phyloP scores from a whole-genome alignment of 1,140 invertebrate species.

The Periplaneta americana region DNA sequence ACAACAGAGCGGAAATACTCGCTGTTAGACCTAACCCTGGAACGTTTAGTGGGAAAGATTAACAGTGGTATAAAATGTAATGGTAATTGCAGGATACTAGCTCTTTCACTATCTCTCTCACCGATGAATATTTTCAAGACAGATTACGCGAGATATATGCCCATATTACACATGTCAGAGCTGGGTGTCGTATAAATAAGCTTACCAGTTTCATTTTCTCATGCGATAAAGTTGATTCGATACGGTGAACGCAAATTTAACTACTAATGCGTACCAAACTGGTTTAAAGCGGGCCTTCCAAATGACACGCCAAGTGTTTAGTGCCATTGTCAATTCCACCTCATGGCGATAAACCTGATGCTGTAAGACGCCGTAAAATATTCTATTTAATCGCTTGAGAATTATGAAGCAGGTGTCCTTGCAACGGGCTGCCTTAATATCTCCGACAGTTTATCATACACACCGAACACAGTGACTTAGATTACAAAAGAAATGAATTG shows the following conservation, averaged over 20 bases:
- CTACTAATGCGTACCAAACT: not conserved
- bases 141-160: not conserved
- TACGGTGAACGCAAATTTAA: not conserved
- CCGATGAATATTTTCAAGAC: too few relatives aligned
- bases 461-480: too few relatives aligned
- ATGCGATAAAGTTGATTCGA: not conserved
- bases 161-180: not conserved
- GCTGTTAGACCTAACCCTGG: too few relatives aligned
- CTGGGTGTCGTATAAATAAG: not conserved
- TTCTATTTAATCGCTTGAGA: not conserved
- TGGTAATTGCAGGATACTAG: too few relatives aligned
- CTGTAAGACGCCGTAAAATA: not conserved
- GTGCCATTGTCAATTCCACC: not conserved
- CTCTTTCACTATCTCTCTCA: too few relatives aligned
- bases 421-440: too few relatives aligned
- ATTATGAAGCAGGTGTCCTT: not conserved
- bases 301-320: not conserved
- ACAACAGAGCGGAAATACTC: too few relatives aligned
- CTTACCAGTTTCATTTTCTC: not conserved
- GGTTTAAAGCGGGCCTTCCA: not conserved
- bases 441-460: too few relatives aligned
- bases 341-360: not conserved
- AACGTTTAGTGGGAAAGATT: too few relatives aligned
- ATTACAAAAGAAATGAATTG: too few relatives aligned
- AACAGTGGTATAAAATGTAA: too few relatives aligned